phyloP scores from a whole-genome alignment of 2,113 vertebrate genomes.

The Noturus placidus region DNA sequence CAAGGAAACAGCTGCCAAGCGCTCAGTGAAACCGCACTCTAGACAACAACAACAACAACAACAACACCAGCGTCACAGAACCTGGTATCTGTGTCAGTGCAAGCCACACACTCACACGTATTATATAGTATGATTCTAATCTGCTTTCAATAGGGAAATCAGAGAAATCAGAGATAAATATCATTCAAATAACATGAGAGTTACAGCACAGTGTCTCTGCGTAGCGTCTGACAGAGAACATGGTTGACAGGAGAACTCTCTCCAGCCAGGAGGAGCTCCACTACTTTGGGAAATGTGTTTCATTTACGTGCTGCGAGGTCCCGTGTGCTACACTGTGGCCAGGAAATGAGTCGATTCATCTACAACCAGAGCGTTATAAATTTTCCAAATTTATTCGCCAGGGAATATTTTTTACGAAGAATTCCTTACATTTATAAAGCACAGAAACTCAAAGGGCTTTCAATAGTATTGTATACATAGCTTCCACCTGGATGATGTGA shows the following conservation, averaged over 20 bases:
- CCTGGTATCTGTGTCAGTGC: background rate
- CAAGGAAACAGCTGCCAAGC: background rate
- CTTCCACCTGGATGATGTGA: too few species aligned
- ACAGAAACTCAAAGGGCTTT: too few species aligned
- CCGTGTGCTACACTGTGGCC: background rate
- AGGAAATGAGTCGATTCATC: background rate
- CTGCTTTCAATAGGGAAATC: background rate
- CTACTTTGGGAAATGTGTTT: slow-evolving; percentile 51
- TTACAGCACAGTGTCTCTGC: background rate
- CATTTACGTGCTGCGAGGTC: slow-evolving; percentile 38
- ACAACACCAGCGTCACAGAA: background rate
- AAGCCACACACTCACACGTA: background rate
- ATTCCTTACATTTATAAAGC: too few species aligned
- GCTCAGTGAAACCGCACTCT: background rate
- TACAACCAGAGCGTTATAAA: background rate
- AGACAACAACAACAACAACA: background rate
- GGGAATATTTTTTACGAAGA: background rate
- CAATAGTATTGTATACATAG: too few species aligned
- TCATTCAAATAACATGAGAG: background rate
- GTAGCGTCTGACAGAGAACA: background rate
- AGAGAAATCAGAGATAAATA: background rate
- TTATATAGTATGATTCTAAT: background rate
- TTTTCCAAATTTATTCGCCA: background rate
- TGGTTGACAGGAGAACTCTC: background rate
- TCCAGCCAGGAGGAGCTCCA: slow-evolving; percentile 19